Evolutionary conservation across 2,888 invertebrate species (phyloP).

Genomic region (Pecten maximus): DNA sequence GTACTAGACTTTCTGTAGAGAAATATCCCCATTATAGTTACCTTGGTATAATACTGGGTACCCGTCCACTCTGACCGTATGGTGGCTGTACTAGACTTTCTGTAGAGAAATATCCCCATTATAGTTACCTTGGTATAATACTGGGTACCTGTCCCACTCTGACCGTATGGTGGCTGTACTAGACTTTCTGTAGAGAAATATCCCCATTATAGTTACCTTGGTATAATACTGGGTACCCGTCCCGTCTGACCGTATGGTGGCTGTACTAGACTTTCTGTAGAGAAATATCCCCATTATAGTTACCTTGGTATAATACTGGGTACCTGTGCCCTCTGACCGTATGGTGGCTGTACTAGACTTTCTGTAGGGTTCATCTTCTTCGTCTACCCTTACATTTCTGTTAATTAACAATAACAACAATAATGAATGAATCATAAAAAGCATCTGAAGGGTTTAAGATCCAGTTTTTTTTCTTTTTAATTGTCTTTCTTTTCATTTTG

Average conservation of each 20-base stretch:
- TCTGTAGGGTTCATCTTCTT: conserved; percentile 76
- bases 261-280: background rate
- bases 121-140: background rate
- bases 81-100: background rate
- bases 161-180: background rate
- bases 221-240: background rate
- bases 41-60: conserved; percentile 8
- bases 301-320: conserved; percentile 18
- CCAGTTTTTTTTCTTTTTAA: no score
- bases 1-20: background rate
- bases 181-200: no score
- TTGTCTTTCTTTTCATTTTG: no score
- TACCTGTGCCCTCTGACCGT: conserved; percentile 10
- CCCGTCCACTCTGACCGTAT: background rate
- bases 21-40: background rate
- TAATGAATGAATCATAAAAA: no score
- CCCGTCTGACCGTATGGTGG: background rate
- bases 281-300: background rate
- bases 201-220: background rate
- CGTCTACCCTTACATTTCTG: conserved; percentile 75
- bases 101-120: no score
- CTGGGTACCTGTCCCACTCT: conserved; percentile 3
- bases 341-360: conserved; percentile 51
- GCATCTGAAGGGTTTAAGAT: no score
- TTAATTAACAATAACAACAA: conserved; percentile 47